These are phyloP conservation scores for Luehdorfia chinensis DNA, from an alignment of 1,140 invertebrate species.

Conservation along the genomic window DNA sequence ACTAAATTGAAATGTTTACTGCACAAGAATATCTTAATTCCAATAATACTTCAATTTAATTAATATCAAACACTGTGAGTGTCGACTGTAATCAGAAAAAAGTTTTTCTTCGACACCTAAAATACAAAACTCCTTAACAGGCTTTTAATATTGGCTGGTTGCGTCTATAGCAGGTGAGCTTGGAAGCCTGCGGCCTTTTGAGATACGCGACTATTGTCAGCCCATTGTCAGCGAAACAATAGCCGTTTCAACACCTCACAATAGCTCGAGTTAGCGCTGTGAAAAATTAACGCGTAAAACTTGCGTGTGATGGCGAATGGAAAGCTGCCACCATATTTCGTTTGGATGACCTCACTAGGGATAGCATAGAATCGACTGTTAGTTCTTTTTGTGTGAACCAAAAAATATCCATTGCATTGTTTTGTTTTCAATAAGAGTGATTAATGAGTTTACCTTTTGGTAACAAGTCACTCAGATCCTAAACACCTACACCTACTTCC, in stretches of 20 bases:
- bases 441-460: too few relatives aligned
- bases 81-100: too few relatives aligned
- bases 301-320: conserved; percentile 37
- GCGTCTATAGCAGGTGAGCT: conserved; percentile 21
- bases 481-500: too few relatives aligned
- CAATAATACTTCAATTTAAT: too few relatives aligned
- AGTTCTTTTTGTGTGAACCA: too few relatives aligned
- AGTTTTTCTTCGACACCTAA: too few relatives aligned
- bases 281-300: conserved; percentile 56
- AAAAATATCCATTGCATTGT: too few relatives aligned
- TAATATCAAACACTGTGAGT: too few relatives aligned
- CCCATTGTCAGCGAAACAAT: conserved; percentile 62
- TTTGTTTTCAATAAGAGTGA: too few relatives aligned
- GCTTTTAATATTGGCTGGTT: conserved; percentile 11
- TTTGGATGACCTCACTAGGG: conserved; percentile 5
- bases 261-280: conserved; percentile 55
- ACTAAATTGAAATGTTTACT: too few relatives aligned
- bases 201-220: conserved; percentile 58
- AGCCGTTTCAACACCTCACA: conserved; percentile 59
- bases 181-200: conserved; percentile 50
- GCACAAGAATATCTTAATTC: too few relatives aligned
- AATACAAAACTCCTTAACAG: neutral
- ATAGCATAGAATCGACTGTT: conserved; percentile 18
- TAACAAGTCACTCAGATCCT: too few relatives aligned
- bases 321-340: conserved; percentile 7